Percentiles rank a stretch among this genome's conserved stretches.
Evolutionary conservation across 2,113 vertebrate species (phyloP).

Genomic region (Fukomys damarensis): DNA sequence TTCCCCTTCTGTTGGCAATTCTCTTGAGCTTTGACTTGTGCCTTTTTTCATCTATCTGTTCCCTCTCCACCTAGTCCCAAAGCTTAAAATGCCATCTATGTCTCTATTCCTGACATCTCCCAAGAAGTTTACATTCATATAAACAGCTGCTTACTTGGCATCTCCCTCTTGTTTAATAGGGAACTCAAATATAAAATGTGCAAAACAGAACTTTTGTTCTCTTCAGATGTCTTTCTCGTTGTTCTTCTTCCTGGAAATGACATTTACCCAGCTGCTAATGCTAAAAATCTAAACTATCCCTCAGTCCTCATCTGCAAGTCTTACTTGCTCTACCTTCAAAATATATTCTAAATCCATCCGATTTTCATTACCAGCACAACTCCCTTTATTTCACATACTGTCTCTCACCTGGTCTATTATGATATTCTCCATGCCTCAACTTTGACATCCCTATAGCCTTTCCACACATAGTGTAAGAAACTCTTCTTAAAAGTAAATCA

Average conservation of each 20-base stretch:
- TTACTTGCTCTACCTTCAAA: slow-evolving; percentile 39
- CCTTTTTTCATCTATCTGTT: neutral
- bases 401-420: slow-evolving; percentile 9
- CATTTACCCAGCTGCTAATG: neutral
- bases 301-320: slow-evolving; percentile 24
- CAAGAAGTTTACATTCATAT: neutral
- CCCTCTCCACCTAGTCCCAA: slow-evolving; percentile 16
- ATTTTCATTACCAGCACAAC: neutral
- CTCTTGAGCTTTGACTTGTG: neutral
- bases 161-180: slow-evolving; percentile 45
- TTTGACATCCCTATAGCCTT: neutral
- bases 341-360: slow-evolving; percentile 25
- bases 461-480: neutral
- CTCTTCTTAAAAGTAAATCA: neutral
- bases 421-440: neutral
- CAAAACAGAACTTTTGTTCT: slow-evolving; percentile 37
- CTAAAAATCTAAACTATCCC: slow-evolving; percentile 9
- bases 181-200: slow-evolving; percentile 28
- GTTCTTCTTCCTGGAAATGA: slow-evolving; percentile 8
- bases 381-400: neutral
- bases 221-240: neutral
- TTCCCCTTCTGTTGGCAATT: slow-evolving; percentile 9
- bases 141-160: neutral
- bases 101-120: neutral
- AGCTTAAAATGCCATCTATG: slow-evolving; percentile 36